phyloP scores from a whole-genome alignment of 2,797 vertebrate species.

The Schizopygopsis pylzovi region DNA sequence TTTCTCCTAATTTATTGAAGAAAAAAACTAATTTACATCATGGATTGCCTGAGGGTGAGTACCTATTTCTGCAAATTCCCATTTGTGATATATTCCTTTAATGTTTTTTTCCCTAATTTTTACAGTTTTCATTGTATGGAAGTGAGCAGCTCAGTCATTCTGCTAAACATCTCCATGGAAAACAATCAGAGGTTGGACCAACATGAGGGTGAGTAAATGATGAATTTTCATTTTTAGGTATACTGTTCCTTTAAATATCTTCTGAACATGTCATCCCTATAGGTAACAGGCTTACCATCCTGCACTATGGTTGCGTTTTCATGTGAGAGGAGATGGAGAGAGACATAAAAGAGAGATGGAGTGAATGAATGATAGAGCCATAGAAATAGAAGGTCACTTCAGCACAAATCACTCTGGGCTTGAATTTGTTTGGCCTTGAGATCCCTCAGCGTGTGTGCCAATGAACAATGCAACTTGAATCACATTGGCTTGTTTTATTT shows the following conservation, averaged over 20 bases:
- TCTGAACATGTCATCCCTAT: not conserved
- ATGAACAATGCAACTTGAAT: not conserved
- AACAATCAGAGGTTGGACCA: not conserved
- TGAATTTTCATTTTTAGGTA: not conserved
- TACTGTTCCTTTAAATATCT: not conserved
- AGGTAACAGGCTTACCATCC: not conserved
- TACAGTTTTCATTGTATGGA: not conserved
- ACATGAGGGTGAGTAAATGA: too few relatives aligned
- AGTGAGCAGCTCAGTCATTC: not conserved
- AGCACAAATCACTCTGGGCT: conserved; percentile 39
- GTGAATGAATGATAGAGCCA: conserved; percentile 32
- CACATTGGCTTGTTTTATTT: conserved; percentile 7
- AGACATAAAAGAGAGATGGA: conserved; percentile 21
- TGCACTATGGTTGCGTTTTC: conserved; percentile 1
- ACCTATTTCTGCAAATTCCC: not conserved
- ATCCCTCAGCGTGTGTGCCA: not conserved
- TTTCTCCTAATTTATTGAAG: not conserved
- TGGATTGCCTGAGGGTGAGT: not conserved
- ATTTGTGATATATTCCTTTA: not conserved
- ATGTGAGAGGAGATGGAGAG: conserved; percentile 13
- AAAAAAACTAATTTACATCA: not conserved
- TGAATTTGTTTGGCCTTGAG: conserved; percentile 47
- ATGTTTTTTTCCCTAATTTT: not conserved
- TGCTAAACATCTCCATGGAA: not conserved
- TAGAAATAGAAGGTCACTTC: conserved; percentile 48